Evolutionary conservation across 2,888 invertebrate species (phyloP).

Genomic region (Arctia plantaginis): DNA sequence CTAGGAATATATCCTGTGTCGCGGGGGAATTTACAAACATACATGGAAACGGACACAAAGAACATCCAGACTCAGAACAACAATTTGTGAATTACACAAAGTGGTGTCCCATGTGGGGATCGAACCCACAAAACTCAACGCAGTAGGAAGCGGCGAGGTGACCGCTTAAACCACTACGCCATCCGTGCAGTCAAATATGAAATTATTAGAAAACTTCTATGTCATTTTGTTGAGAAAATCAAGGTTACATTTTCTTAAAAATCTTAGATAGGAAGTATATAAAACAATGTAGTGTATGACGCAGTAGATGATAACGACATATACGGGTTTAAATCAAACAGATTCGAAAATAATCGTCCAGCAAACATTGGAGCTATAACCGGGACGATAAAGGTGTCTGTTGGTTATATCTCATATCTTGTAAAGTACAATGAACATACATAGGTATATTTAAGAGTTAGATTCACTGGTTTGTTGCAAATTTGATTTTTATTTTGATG

Average conservation of each 20-base stretch:
- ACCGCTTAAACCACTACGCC: too few species aligned
- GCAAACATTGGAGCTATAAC: conserved; percentile 4
- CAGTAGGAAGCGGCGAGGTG: too few species aligned
- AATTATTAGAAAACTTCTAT: too few species aligned
- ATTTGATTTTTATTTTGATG: not conserved
- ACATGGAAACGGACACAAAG: too few species aligned
- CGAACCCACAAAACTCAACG: too few species aligned
- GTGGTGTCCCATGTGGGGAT: too few species aligned
- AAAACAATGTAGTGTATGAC: not conserved
- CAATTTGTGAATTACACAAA: too few species aligned
- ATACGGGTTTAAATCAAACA: conserved; percentile 10
- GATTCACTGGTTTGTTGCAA: not conserved
- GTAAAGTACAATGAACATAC: not conserved
- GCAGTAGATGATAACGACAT: conserved; percentile 3
- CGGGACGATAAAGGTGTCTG: conserved; percentile 5
- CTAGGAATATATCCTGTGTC: too few species aligned
- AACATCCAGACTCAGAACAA: too few species aligned
- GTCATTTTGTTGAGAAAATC: not conserved
- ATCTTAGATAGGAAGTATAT: not conserved
- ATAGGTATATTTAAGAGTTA: not conserved
- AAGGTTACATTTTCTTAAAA: not conserved
- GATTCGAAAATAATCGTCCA: conserved; percentile 9
- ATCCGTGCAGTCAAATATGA: too few species aligned
- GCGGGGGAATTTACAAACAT: too few species aligned
- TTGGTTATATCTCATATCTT: conserved; percentile 6